phyloP scores from a whole-genome alignment of 2,113 vertebrate species.

The Gila orcuttii region DNA sequence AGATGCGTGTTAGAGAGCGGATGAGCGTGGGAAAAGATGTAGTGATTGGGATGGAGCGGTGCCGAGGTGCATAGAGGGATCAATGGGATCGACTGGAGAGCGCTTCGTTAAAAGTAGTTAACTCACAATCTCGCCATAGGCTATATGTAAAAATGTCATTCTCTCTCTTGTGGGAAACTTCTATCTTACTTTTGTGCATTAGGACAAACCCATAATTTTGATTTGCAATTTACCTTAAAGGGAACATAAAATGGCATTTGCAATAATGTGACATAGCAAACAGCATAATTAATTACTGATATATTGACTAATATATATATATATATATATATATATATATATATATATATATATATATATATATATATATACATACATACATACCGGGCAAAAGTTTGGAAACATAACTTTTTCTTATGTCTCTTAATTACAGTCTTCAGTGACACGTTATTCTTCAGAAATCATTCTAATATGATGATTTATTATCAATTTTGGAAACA shows the following conservation, averaged over 20 bases:
- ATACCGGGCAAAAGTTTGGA: too few species aligned
- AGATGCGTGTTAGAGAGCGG: not conserved
- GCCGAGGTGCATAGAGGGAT: constrained; percentile 5
- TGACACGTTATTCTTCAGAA: too few species aligned
- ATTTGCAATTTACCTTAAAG: not conserved
- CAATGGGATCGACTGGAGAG: constrained; percentile 41
- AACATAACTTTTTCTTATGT: too few species aligned
- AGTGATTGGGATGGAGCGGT: not conserved
- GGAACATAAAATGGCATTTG: not conserved
- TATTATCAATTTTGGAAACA: too few species aligned
- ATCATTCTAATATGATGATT: too few species aligned
- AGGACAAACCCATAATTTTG: not conserved
- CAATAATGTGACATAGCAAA: not conserved
- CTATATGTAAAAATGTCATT: not conserved
- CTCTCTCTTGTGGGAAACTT: not conserved
- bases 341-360: too few species aligned
- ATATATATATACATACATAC: too few species aligned
- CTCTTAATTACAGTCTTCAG: too few species aligned
- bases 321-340: too few species aligned
- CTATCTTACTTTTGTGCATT: not conserved
- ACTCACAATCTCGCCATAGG: not conserved
- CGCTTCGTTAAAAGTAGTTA: constrained; percentile 43
- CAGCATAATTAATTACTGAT: too few species aligned
- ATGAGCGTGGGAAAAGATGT: constrained; percentile 19
- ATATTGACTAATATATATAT: too few species aligned